These are phyloP conservation scores for Erythrolamprus reginae DNA, from an alignment of 2,113 vertebrate genomes.

Conservation along the genomic window DNA sequence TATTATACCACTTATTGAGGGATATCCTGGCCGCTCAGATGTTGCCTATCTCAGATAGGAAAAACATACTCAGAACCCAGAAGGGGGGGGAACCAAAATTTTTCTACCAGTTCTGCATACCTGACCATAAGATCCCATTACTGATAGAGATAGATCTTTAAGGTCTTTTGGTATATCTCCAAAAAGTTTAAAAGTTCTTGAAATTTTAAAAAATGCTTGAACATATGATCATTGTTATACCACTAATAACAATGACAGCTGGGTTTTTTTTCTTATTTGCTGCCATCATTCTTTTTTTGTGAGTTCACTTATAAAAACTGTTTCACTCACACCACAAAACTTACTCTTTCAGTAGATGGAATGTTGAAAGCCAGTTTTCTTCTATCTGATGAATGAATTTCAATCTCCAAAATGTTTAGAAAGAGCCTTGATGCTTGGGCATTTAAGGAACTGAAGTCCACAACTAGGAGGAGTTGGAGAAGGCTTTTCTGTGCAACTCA, in stretches of 20 bases:
- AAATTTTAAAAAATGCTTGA: background rate
- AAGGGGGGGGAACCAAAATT: too few species aligned
- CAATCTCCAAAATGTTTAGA: background rate
- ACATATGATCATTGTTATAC: background rate
- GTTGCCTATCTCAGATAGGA: too few species aligned
- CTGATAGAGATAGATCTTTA: slow-evolving; percentile 20
- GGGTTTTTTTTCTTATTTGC: background rate
- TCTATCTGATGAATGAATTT: background rate
- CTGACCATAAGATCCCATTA: too few species aligned
- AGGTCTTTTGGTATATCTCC: slow-evolving; percentile 11
- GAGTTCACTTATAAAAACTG: background rate
- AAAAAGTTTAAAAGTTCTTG: background rate
- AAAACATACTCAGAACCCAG: too few species aligned
- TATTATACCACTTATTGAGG: too few species aligned
- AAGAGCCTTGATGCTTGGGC: background rate
- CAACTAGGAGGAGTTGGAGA: background rate
- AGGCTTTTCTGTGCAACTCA: background rate
- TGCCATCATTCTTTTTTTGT: background rate
- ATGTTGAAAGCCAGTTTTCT: background rate
- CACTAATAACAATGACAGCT: too few species aligned
- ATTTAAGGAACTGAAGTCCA: background rate
- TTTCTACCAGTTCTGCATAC: too few species aligned
- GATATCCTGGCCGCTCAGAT: too few species aligned
- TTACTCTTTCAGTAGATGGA: slow-evolving; percentile 25
- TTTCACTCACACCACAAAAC: background rate